Evolutionary conservation across 2,888 invertebrate genomes (phyloP).

Genomic region (Dynastes grantii): DNA sequence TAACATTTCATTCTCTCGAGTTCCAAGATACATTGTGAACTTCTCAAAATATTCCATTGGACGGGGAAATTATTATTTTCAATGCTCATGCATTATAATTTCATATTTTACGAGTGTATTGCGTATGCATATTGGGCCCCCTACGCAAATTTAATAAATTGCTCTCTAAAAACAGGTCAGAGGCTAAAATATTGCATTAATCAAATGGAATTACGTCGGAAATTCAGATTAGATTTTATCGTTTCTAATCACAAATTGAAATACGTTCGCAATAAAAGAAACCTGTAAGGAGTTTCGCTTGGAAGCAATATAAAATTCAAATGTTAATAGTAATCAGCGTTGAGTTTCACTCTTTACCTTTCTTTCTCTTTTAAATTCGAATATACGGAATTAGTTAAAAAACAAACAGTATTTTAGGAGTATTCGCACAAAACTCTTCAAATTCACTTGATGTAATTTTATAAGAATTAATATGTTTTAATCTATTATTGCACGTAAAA

Average conservation of each 20-base stretch:
- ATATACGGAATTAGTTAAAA: too few relatives aligned
- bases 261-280: not conserved
- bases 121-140: not conserved
- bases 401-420: too few relatives aligned
- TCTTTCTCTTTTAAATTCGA: too few relatives aligned
- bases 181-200: not conserved
- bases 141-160: not conserved
- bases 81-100: not conserved
- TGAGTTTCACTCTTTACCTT: too few relatives aligned
- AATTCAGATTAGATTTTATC: constrained; percentile 20
- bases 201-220: constrained; percentile 8
- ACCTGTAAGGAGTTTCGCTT: too few relatives aligned
- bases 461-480: too few relatives aligned
- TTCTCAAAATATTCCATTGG: not conserved
- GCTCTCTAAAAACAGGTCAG: not conserved
- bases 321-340: too few relatives aligned
- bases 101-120: not conserved
- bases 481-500: too few relatives aligned
- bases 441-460: too few relatives aligned
- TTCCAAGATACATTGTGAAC: not conserved
- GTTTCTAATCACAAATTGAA: not conserved
- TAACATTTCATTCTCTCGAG: not conserved
- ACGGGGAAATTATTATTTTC: not conserved
- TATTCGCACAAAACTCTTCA: too few relatives aligned
- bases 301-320: too few relatives aligned